A percentile compares a stretch with the other conserved stretches of the same genome.
phyloP scores from a whole-genome alignment of 2,113 vertebrate genomes.

The Atrichornis clamosus region DNA sequence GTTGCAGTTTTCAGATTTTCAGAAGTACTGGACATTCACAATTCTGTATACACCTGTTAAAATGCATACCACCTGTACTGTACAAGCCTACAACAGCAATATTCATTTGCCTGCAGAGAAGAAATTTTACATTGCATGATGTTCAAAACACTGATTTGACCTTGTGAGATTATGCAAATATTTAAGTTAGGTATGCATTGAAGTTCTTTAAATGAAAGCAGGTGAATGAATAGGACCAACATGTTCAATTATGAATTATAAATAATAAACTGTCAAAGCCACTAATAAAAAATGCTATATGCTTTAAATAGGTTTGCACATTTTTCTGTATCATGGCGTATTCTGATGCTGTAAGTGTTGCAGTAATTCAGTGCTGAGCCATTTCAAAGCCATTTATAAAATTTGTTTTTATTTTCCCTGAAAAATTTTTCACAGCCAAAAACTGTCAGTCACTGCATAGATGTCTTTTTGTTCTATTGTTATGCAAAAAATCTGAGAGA shows the following conservation, averaged over 20 bases:
- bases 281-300: background rate
- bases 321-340: background rate
- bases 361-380: background rate
- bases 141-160: background rate
- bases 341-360: background rate
- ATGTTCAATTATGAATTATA: background rate
- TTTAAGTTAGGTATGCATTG: background rate
- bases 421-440: background rate
- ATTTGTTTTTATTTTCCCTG: background rate
- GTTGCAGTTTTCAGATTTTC: background rate
- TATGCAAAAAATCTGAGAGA: background rate
- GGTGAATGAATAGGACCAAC: background rate
- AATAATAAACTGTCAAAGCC: background rate
- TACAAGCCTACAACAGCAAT: background rate
- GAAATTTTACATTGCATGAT: background rate
- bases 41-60: background rate
- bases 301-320: background rate
- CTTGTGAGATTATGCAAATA: background rate
- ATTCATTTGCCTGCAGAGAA: background rate
- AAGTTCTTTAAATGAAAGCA: background rate
- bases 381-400: background rate
- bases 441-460: background rate
- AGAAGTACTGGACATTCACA: background rate
- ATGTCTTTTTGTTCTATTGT: background rate
- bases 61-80: background rate